These are phyloP conservation scores for Aporophyla nigra DNA, from an alignment of 2,888 invertebrate genomes.

Conservation along the genomic window DNA sequence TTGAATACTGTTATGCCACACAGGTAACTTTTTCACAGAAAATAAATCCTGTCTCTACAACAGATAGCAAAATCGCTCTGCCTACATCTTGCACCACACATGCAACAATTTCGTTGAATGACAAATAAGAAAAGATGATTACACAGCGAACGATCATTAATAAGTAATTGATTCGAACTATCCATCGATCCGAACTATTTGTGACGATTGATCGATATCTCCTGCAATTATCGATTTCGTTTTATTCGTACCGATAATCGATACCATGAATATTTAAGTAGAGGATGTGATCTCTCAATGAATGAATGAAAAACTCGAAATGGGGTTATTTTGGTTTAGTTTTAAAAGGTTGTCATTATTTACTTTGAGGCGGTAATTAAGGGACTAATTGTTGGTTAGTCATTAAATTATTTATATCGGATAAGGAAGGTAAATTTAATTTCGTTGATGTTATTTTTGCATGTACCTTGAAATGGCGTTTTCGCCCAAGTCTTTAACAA, in stretches of 20 bases:
- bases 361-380: constrained; percentile 7
- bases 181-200: constrained; percentile 79
- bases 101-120: constrained; percentile 87
- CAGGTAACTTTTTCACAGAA: no score
- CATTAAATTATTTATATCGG: constrained; percentile 12
- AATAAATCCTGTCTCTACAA: neutral
- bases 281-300: constrained; percentile 50
- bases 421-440: neutral
- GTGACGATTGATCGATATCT: constrained; percentile 78
- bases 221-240: constrained; percentile 73
- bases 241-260: constrained; percentile 71
- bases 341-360: constrained; percentile 33
- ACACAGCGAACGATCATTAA: constrained; percentile 81
- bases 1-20: neutral
- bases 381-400: neutral
- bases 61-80: neutral
- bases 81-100: constrained; percentile 68
- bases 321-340: constrained; percentile 39
- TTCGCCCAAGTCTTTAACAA: neutral
- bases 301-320: constrained; percentile 50
- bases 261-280: constrained; percentile 64
- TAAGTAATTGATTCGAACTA: constrained; percentile 81
- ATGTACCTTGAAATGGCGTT: neutral
- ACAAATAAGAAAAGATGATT: constrained; percentile 89
- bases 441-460: neutral